A percentile compares a stretch with the other conserved stretches of the same genome.
These are phyloP conservation scores for Pogona vitticeps DNA, from an alignment of 2,113 vertebrate species.

Conservation along the genomic window DNA sequence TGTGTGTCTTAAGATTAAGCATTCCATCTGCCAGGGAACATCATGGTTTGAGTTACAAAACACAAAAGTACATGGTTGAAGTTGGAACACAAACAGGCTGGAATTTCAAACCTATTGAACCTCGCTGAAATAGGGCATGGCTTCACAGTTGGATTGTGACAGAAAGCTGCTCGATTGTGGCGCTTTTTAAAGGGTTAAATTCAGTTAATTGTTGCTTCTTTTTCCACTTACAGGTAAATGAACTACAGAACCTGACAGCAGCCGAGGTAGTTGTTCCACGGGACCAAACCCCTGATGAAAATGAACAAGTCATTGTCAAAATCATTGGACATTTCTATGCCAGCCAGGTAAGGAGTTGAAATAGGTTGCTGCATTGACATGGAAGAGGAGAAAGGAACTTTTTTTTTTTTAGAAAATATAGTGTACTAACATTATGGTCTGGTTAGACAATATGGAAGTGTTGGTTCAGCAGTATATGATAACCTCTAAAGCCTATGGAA, in stretches of 20 bases:
- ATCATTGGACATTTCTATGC: conserved; percentile 98
- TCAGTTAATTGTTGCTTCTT: not conserved
- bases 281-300: conserved; percentile 93
- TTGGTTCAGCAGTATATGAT: not conserved
- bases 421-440: not conserved
- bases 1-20: not conserved
- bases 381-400: not conserved
- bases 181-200: not conserved
- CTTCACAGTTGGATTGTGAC: not conserved
- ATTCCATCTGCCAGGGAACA: not conserved
- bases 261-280: conserved; percentile 94
- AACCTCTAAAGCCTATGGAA: not conserved
- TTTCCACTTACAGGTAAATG: conserved; percentile 82
- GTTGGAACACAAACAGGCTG: not conserved
- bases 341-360: conserved; percentile 84
- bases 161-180: not conserved
- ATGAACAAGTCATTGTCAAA: conserved; percentile 95
- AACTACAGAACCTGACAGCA: conserved; percentile 94
- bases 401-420: not conserved
- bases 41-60: not conserved
- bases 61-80: not conserved
- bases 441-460: not conserved
- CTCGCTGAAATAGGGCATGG: not conserved
- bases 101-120: not conserved
- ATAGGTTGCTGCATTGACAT: not conserved